Base-by-base conservation (phyloP, 2,797 vertebrate genomes). In the Ctenopoma kingsleyae region DNA sequence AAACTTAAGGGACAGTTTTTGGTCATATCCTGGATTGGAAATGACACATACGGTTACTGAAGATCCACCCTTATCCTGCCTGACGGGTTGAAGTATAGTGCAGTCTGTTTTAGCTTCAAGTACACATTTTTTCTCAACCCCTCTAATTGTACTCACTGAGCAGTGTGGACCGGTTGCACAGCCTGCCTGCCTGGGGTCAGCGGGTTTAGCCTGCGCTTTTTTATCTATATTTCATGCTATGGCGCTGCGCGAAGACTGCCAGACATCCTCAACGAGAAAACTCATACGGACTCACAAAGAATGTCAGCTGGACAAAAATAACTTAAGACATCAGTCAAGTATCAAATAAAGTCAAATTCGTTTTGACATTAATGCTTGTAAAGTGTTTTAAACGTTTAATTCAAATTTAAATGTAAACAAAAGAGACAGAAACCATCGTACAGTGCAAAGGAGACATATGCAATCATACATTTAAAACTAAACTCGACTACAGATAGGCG, bases 61-160 rank as follows among this genome's bases (percentile, higher is more conserved):
- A 80, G 81, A 89, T 84, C 82, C 89, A 87, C 74, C 84, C 82
- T 88, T 40, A 78, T 81, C 74, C 76, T 79, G 78, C 38, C 66
- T 57, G 71, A 57, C 40, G 65, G 84, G 73, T 81, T 78, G 76
- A 80, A 84, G 84, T 85, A 71, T 85, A 91, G 85, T 81, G 83
- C 78, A 82, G 82, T 54, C 55, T 77, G 79, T 86, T 84, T 81
- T 59, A 64, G 77, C 74, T 84, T 86, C 76, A 87, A 90, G 74
- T 72, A 67, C 82, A 81, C 81, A 84, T 83, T 83, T 71, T 43
- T 71, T 44, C 36, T 36, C 27, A 25, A 30, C 36, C 35, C 25
- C 15, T 86, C 90, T 94, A 92, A 96, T 95, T 95, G 93, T 93
- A 92, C 92, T 93, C 95, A 94, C 93, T 95, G 83, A 93, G 82